These are phyloP conservation scores for Xiphophorus maculatus DNA, from an alignment of 2,113 vertebrate species.

Conservation along the genomic window DNA sequence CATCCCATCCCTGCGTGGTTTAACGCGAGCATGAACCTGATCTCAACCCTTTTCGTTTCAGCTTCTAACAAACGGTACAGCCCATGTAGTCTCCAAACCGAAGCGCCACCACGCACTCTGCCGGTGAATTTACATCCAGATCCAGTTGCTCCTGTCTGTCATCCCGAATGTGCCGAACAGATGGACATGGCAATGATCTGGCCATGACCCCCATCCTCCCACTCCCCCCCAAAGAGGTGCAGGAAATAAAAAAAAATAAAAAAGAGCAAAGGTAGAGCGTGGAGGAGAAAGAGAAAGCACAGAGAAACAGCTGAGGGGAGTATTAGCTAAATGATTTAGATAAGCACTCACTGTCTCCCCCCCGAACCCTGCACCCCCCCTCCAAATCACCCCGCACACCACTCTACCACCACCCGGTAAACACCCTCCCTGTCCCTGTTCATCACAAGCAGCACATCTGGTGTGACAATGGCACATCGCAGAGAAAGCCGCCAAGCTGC, in stretches of 20 bases:
- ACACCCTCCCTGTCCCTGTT: slow-evolving; percentile 74
- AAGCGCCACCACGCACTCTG: slow-evolving; percentile 1
- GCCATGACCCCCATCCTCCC: not conserved
- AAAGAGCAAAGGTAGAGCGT: slow-evolving; percentile 19
- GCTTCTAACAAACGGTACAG: not conserved
- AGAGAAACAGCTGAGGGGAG: slow-evolving; percentile 33
- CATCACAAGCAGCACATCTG: slow-evolving; percentile 79
- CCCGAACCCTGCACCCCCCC: slow-evolving; percentile 12
- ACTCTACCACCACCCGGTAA: slow-evolving; percentile 52
- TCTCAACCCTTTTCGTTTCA: not conserved
- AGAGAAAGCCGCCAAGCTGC: slow-evolving; percentile 71
- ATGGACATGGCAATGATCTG: slow-evolving; percentile 27
- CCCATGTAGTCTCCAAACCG: not conserved
- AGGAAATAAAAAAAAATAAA: slow-evolving; percentile 3
- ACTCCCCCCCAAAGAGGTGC: slow-evolving; percentile 6
- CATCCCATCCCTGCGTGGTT: not conserved
- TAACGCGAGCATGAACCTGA: not conserved
- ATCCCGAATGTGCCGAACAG: slow-evolving; percentile 9
- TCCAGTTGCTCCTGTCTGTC: slow-evolving; percentile 2
- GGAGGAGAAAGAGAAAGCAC: slow-evolving; percentile 20
- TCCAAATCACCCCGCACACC: slow-evolving; percentile 2
- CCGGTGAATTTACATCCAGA: slow-evolving; percentile 12
- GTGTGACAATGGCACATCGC: slow-evolving; percentile 79
- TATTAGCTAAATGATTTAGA: slow-evolving; percentile 70
- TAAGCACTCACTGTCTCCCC: slow-evolving; percentile 39